Percentiles rank a stretch among this genome's conserved stretches.
Conservation (phyloP, 2,113 vertebrate species). For the Proteles cristata region DNA sequence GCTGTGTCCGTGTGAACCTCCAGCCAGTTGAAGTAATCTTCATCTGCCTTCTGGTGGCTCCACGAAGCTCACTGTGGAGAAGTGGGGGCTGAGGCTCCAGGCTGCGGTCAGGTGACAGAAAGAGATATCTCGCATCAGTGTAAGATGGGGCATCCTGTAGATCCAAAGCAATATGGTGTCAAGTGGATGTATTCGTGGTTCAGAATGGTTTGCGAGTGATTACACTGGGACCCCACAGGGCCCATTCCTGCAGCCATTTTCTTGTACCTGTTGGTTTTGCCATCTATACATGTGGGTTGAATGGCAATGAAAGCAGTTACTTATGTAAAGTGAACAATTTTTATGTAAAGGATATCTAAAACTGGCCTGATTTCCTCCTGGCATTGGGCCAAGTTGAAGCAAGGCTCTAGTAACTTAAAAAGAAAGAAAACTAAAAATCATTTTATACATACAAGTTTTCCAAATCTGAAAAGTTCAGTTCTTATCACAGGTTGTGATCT, state of each 20-base stretch:
- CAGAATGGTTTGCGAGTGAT: background rate
- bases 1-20: background rate
- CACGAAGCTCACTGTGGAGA: background rate
- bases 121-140: background rate
- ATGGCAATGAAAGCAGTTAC: background rate
- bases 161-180: background rate
- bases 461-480: background rate
- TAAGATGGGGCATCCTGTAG: fast-evolving
- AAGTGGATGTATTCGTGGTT: background rate
- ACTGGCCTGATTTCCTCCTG: background rate
- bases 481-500: slow-evolving; percentile 58
- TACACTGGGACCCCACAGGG: background rate
- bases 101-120: background rate
- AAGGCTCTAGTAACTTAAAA: background rate
- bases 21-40: background rate
- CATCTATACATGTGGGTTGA: background rate
- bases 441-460: background rate
- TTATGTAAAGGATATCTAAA: background rate
- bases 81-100: no score
- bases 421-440: background rate
- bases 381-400: background rate
- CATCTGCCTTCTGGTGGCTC: background rate
- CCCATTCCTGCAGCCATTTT: background rate
- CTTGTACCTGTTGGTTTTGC: background rate
- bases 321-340: background rate